These are phyloP conservation scores for Capra hircus DNA, from an alignment of 2,113 vertebrate genomes.

Conservation along the genomic window DNA sequence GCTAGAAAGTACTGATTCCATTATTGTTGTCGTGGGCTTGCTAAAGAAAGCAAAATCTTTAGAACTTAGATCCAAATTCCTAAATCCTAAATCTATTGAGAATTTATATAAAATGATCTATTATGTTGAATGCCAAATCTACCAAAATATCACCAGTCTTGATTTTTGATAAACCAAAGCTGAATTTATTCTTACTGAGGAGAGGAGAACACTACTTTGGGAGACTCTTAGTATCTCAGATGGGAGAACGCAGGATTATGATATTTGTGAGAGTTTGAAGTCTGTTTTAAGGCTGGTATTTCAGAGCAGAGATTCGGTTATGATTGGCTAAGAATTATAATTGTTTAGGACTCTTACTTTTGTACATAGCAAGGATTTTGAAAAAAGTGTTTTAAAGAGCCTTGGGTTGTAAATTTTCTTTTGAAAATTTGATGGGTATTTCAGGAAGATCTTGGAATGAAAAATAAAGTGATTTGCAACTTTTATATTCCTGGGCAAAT, in stretches of 20 bases:
- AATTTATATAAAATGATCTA: not conserved
- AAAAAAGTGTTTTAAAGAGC: not conserved
- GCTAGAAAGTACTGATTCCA: not conserved
- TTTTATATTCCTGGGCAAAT: not conserved
- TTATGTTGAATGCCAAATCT: not conserved
- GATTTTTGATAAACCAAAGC: not conserved
- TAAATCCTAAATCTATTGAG: not conserved
- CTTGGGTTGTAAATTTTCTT: not conserved
- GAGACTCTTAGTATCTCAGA: not conserved
- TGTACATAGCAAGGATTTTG: not conserved
- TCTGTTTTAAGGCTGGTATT: not conserved
- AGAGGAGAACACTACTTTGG: not conserved
- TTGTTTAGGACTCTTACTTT: not conserved
- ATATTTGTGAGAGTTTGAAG: not conserved
- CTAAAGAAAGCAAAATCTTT: not conserved
- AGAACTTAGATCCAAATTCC: not conserved
- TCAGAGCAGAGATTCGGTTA: not conserved
- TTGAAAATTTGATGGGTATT: not conserved
- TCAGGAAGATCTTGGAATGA: not conserved
- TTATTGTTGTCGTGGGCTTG: not conserved
- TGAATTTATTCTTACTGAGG: not conserved
- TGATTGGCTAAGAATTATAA: not conserved
- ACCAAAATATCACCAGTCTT: not conserved
- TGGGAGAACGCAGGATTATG: not conserved
- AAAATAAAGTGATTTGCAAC: not conserved